phyloP scores from a whole-genome alignment of 2,888 invertebrate genomes.

The Campaea margaritaria region DNA sequence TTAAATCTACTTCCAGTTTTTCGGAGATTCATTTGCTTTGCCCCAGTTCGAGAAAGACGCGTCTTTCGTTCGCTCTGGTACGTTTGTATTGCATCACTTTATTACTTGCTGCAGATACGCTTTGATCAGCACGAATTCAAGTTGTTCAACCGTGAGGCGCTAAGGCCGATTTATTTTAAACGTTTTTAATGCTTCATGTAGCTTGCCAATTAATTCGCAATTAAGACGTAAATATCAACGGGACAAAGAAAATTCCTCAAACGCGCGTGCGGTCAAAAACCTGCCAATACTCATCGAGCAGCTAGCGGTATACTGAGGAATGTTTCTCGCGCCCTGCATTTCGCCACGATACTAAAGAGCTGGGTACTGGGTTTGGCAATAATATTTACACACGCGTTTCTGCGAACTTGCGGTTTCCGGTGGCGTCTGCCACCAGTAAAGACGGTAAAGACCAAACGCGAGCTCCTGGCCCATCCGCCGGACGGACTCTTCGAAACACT shows the following conservation, averaged over 20 bases:
- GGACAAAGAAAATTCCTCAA: slow-evolving; percentile 56
- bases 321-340: slow-evolving; percentile 55
- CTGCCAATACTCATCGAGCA: slow-evolving; percentile 59
- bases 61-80: slow-evolving; percentile 42
- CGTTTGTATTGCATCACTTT: slow-evolving; percentile 39
- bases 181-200: slow-evolving; percentile 18
- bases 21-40: slow-evolving; percentile 60
- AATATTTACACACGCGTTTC: slow-evolving; percentile 69
- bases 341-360: slow-evolving; percentile 55
- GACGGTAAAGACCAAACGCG: slow-evolving; percentile 25
- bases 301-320: slow-evolving; percentile 60
- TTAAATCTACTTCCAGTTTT: slow-evolving; percentile 63
- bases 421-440: slow-evolving; percentile 37
- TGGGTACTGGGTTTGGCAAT: slow-evolving; percentile 55
- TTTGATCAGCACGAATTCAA: slow-evolving; percentile 33
- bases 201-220: slow-evolving; percentile 27
- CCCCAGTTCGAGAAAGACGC: slow-evolving; percentile 53
- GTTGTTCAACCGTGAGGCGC: slow-evolving; percentile 29
- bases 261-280: slow-evolving; percentile 54
- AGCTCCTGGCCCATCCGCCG: slow-evolving; percentile 47
- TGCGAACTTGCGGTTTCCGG: slow-evolving; percentile 73
- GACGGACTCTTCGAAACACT: slow-evolving; percentile 45
- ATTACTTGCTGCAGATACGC: slow-evolving; percentile 29
- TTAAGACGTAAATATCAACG: slow-evolving; percentile 45
- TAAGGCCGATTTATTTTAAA: slow-evolving; percentile 28